Base-by-base conservation (phyloP, 2,888 invertebrate genomes). In the Leptura quadrifasciata region DNA sequence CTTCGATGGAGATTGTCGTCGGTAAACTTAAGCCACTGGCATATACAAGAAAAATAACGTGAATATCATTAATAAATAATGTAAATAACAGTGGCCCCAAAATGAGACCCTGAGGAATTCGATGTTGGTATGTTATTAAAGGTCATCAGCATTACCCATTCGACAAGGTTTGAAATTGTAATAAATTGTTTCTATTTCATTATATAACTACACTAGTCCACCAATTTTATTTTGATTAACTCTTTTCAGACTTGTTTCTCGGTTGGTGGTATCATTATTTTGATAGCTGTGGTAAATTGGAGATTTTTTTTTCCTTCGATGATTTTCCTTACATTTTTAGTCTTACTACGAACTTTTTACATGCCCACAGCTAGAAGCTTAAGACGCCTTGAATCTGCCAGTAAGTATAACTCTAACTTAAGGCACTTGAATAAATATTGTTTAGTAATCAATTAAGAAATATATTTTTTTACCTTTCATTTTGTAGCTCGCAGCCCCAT, bases 231-330 rank as follows among this genome's bases (percentile, higher is more conserved):
- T 35, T 15, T 39, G 12, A 60, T 64, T 57, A 39, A 57, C 60
- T 18, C 24, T 55, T 79, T 77, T 67, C 21, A 79, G 77, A 71
- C 58, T 24, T 0, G 64, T 17, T 76, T 75, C 47, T 70, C 71
- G 52, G 52, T 75, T 55, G 57, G 63, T 55, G 84, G 84, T 17
- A 75, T 82, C 5, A 67, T 84, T 4, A 78, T 76, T n/a, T 69
- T 86, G 35, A 82, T 85, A 17, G 79, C 83, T 9, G 84, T 93
- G 93, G n/a, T 92, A 91, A 90, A 91, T 94, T 18, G 84, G 94
- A 70, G 86, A 27, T 85, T 84, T 61, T 31, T 84, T n/a, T 64
- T 84, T 31, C 83, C 84, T 15, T 77, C 83, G 1, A 24, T 69
- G 0, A 63, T 81, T 8, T 69, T 85, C 1, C 74, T 80, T 9